These are phyloP conservation scores for Charadrius vociferus DNA, from an alignment of 2,113 vertebrate genomes.

Conservation along the genomic window DNA sequence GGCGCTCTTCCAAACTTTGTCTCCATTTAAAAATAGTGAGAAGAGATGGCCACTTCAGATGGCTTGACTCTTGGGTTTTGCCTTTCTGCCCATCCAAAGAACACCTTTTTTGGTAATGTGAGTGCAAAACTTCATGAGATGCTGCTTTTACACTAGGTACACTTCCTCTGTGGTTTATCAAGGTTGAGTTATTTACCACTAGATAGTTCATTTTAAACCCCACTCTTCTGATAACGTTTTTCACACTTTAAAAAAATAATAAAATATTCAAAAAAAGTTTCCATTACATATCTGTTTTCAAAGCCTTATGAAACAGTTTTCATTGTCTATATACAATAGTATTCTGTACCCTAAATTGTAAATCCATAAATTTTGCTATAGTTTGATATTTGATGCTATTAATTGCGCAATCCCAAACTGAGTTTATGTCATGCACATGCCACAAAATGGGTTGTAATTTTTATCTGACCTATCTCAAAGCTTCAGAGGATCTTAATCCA, in stretches of 20 bases:
- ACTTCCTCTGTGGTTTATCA: slow-evolving; percentile 70
- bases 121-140: neutral
- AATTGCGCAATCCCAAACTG: neutral
- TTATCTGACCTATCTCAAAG: neutral
- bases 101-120: slow-evolving; percentile 62
- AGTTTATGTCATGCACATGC: neutral
- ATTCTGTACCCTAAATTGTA: neutral
- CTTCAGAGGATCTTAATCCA: neutral
- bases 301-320: neutral
- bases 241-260: neutral
- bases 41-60: slow-evolving; percentile 72
- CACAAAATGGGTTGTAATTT: neutral
- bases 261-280: neutral
- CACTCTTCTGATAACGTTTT: neutral
- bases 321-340: neutral
- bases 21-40: slow-evolving; percentile 74
- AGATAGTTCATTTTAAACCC: slow-evolving; percentile 61
- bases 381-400: neutral
- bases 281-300: neutral
- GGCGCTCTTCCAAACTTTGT: slow-evolving; percentile 67
- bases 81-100: slow-evolving; percentile 64
- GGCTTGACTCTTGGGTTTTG: slow-evolving; percentile 53
- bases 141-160: slow-evolving; percentile 53
- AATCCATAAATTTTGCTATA: neutral
- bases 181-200: slow-evolving; percentile 30